A percentile compares a stretch with the other conserved stretches of the same genome.
phyloP scores from a whole-genome alignment of 2,888 invertebrate genomes.

The Dendrolimus houi region DNA sequence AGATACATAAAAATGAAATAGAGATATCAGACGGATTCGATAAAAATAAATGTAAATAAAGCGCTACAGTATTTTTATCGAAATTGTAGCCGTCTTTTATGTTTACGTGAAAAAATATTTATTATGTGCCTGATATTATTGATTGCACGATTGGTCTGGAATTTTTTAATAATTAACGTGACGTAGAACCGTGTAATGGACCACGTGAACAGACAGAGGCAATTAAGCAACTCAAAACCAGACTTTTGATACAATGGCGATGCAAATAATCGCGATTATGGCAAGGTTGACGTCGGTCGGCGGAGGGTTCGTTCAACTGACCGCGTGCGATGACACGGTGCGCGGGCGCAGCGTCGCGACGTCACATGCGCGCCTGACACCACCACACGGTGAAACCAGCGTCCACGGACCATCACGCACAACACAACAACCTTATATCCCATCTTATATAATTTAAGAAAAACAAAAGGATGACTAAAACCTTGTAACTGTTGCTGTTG shows the following conservation, averaged over 20 bases:
- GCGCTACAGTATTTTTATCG: slow-evolving; percentile 20
- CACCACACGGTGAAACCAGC: slow-evolving; percentile 14
- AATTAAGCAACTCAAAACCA: slow-evolving; percentile 13
- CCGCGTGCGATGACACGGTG: slow-evolving; percentile 73
- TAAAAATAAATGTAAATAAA: slow-evolving; percentile 27
- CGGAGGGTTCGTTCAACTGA: slow-evolving; percentile 74
- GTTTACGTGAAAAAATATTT: slow-evolving; percentile 3
- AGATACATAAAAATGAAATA: slow-evolving; percentile 16
- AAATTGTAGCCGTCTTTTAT: slow-evolving; percentile 12
- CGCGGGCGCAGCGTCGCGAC: slow-evolving; percentile 60
- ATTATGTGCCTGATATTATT: slow-evolving; percentile 3
- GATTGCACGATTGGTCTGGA: slow-evolving; percentile 23
- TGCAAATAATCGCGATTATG: slow-evolving; percentile 75
- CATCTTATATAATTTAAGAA: too few relatives aligned
- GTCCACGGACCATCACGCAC: neutral
- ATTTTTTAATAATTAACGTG: slow-evolving; percentile 22
- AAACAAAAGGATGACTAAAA: too few relatives aligned
- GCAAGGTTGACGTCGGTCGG: slow-evolving; percentile 71
- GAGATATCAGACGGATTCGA: slow-evolving; percentile 20
- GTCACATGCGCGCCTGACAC: slow-evolving; percentile 32
- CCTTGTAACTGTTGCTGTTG: neutral
- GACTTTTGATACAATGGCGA: slow-evolving; percentile 58
- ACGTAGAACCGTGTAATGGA: slow-evolving; percentile 36
- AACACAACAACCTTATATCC: too few relatives aligned
- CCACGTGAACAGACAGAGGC: neutral